phyloP scores from a whole-genome alignment of 1,140 invertebrate genomes.

The Leptestheria dahalacensis region DNA sequence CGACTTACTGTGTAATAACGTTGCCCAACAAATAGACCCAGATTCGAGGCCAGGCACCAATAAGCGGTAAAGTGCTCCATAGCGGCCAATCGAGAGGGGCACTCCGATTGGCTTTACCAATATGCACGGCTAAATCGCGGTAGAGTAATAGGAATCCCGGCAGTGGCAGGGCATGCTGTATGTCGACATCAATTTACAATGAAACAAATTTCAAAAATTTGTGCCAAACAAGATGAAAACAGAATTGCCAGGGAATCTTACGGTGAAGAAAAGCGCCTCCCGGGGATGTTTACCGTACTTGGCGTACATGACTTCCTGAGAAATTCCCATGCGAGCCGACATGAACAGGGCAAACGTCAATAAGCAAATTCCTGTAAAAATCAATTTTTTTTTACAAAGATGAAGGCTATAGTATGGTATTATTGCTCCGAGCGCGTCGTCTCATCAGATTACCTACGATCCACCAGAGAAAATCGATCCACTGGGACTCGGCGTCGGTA shows the following conservation, averaged over 20 bases:
- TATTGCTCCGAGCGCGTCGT: no score
- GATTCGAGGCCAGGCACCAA: constrained; percentile 47
- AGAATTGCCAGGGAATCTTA: constrained; percentile 27
- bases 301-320: constrained; percentile 77
- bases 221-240: neutral
- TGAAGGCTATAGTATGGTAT: neutral
- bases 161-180: constrained; percentile 67
- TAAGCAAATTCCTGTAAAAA: constrained; percentile 52
- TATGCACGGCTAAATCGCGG: constrained; percentile 57
- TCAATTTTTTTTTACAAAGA: neutral
- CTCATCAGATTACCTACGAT: constrained; percentile 35
- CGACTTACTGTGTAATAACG: constrained; percentile 72
- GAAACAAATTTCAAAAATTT: constrained; percentile 12
- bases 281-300: constrained; percentile 83
- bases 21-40: constrained; percentile 71
- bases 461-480: constrained; percentile 64
- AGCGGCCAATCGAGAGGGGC: constrained; percentile 31
- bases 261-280: constrained; percentile 87
- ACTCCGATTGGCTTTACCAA: constrained; percentile 32
- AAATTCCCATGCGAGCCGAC: constrained; percentile 91
- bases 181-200: constrained; percentile 16
- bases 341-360: constrained; percentile 78
- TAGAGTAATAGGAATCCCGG: constrained; percentile 65
- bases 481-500: neutral
- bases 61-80: constrained; percentile 25